phyloP scores from a whole-genome alignment of 2,113 vertebrate species.

The Maylandia zebra region DNA sequence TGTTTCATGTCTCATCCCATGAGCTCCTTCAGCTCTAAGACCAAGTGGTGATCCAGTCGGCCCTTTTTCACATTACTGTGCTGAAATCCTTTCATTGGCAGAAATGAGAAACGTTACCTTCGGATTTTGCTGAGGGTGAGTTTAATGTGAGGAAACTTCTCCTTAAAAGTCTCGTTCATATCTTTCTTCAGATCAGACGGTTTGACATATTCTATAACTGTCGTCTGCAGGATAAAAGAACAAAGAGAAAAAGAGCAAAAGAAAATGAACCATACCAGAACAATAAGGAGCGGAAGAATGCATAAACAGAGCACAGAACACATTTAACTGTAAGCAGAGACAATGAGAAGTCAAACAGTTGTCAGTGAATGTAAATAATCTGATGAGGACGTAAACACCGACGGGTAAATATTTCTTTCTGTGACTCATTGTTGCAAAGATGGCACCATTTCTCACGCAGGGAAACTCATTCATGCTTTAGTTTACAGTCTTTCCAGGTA shows the following conservation, averaged over 20 bases:
- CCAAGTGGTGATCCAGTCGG: neutral
- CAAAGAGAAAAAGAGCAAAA: neutral
- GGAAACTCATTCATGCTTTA: neutral
- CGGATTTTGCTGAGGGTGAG: slow-evolving; percentile 95
- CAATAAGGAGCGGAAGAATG: neutral
- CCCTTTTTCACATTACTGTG: neutral
- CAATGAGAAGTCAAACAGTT: neutral
- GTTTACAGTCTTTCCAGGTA: neutral
- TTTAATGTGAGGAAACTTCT: slow-evolving; percentile 94
- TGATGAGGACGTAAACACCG: neutral
- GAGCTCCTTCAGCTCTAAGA: neutral
- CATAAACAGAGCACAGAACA: neutral
- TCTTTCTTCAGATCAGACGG: slow-evolving; percentile 96
- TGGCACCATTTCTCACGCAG: rapidly evolving
- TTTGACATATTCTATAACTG: slow-evolving; percentile 96
- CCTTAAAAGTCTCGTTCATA: slow-evolving; percentile 98
- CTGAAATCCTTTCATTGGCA: rapidly evolving
- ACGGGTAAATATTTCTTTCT: neutral
- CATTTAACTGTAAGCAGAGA: neutral
- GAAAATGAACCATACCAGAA: neutral
- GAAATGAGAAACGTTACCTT: slow-evolving; percentile 71
- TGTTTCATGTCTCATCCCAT: neutral
- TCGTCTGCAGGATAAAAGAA: slow-evolving; percentile 76
- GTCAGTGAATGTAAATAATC: neutral
- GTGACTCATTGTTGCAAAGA: neutral